Conservation (phyloP, 2,888 invertebrate species). For the Charanyca ferruginea region DNA sequence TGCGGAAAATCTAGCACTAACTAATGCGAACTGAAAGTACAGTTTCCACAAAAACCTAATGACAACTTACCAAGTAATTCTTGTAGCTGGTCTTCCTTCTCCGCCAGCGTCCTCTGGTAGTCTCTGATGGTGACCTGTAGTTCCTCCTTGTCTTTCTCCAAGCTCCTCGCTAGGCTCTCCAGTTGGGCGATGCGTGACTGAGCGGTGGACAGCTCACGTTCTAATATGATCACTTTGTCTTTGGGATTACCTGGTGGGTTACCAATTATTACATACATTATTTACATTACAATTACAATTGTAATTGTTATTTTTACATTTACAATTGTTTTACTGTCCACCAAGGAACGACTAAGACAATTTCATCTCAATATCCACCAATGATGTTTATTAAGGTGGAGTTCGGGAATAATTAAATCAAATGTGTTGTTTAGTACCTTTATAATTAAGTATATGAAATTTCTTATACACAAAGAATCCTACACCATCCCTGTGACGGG, state of each 20-base stretch:
- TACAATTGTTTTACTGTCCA: too few species aligned
- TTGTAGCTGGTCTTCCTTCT: constrained; percentile 84
- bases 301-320: too few species aligned
- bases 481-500: too few species aligned
- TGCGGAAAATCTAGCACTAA: background rate
- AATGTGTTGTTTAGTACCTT: too few species aligned
- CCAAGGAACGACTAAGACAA: too few species aligned
- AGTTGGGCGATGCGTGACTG: constrained; percentile 83
- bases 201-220: constrained; percentile 82
- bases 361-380: too few species aligned
- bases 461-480: too few species aligned
- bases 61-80: constrained; percentile 81
- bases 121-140: constrained; percentile 92
- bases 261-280: too few species aligned
- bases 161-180: constrained; percentile 81
- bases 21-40: background rate
- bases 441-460: too few species aligned
- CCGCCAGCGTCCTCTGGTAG: constrained; percentile 86
- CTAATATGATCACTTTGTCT: constrained; percentile 83
- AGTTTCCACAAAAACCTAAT: background rate
- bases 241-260: constrained; percentile 81
- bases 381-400: too few species aligned
- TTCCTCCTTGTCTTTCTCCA: constrained; percentile 93
- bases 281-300: too few species aligned
- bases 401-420: too few species aligned